Evolutionary conservation across 2,888 invertebrate species (phyloP), one percentile per base, ranked within the genome.

Genomic region (Lycocerus yunnanus): DNA sequence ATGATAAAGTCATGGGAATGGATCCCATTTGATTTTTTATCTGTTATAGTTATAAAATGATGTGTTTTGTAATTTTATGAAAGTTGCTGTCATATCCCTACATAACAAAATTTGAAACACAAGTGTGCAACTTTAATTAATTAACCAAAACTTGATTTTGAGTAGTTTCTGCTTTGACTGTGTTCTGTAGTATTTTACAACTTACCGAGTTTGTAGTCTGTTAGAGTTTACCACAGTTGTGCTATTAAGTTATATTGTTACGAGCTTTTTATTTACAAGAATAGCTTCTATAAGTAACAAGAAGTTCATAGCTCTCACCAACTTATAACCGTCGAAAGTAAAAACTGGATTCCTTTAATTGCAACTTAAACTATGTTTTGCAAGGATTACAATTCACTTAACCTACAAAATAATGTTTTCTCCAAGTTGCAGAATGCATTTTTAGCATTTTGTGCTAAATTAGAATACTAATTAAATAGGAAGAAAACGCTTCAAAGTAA

Each of bases 231-330:
- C 75, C 72, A 63, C 75, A 72, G 75, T 75, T 75, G 75, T 75
- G 75, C 75, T 75, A 75, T 75, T 75, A 75, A 75, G 75, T 75
- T 75, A 75, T 75, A 75, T 75, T 75, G 75, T 75, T 72, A 72
- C 75, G 72, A 73, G 70, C 72, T 75, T 75, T 75, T 75, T 75
- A 75, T 75, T 72, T 75, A 72, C 72, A 75, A 70, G 69, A 58
- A 75, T 72, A 75, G 21, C 15, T 27, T 24, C 15, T 21, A 15
- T 21, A 27, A 66, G 27, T n/a, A 27, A 66, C 24, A 21, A 15
- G 24, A 66, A 66, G 20, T 66, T 66, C 21, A 27, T 21, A 66
- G 20, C 15, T 27, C 27, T 24, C 15, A 15, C 18, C 66, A 66
- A 63, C 61, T 63, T 63, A 20, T 61, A 63, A 18, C 61, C 13